Evolutionary conservation across 2,113 vertebrate genomes (phyloP).

Genomic region (Microcebus jonahi): DNA sequence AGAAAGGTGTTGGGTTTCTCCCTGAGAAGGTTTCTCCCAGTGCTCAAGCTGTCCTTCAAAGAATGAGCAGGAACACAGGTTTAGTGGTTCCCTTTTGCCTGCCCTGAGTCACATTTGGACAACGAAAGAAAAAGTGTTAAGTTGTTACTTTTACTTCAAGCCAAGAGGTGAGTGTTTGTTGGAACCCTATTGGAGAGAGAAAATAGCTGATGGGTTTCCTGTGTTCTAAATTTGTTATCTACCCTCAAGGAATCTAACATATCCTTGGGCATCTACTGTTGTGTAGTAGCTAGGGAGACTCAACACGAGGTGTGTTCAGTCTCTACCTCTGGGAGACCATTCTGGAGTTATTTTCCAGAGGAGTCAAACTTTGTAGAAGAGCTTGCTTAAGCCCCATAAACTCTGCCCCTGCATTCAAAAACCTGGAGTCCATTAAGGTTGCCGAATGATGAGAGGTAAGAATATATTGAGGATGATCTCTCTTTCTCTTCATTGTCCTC

Average conservation of each 20-base stretch:
- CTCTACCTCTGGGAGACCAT: background rate
- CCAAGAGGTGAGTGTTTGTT: background rate
- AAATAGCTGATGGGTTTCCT: background rate
- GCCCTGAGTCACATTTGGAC: background rate
- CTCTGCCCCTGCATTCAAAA: background rate
- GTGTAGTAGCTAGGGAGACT: background rate
- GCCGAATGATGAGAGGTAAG: background rate
- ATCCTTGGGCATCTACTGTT: background rate
- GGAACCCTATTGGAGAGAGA: background rate
- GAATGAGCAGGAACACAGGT: background rate
- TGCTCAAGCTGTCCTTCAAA: background rate
- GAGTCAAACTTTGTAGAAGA: background rate
- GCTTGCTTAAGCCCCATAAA: background rate
- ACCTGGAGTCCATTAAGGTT: background rate
- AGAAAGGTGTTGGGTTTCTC: background rate
- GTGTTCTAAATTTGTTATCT: background rate
- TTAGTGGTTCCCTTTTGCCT: background rate
- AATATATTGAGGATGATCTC: background rate
- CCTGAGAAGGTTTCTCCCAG: background rate
- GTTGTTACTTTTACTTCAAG: background rate
- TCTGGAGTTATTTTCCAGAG: conserved; percentile 26
- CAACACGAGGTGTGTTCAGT: background rate
- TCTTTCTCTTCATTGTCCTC: background rate
- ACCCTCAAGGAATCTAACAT: background rate
- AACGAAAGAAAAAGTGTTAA: background rate